Evolutionary conservation across 2,113 vertebrate species (phyloP), one percentile per base, ranked within the genome.

Genomic region (Heterotilapia buettikoferi): DNA sequence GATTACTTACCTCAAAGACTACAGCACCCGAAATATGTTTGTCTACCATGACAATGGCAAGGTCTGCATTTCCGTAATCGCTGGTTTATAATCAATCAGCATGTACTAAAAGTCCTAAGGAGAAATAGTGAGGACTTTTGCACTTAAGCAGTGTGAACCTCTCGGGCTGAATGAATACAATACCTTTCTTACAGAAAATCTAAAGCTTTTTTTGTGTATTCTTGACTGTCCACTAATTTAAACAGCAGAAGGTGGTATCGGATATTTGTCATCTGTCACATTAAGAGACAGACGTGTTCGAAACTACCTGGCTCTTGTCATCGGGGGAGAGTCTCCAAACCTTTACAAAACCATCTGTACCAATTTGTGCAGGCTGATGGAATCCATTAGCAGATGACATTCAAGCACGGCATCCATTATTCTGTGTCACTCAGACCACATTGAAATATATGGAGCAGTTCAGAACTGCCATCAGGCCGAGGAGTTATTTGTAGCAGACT

Each of bases 1-100:
- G 95, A 97, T 98, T 95, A 98, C 97, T 10, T 98, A 97, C 95
- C 96, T 98, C 80, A 98, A 97, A 94, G 97, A 98, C 90, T 97
- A 98, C 95, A 97, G 95, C 95, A 98, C 98, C 16, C 93, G 98
- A n/a, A 98, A 98, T 93, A 97, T 98, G 94, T 98, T 98, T 84
- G 89, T 98, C 66, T 98, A 97, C 91, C 97, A 98, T 2, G 97
- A 98, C 3, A 97, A 36, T 85, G 96, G 97, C 92, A 98, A 98
- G 97, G 98, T 98, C 88, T 11, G 86, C 9, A 5, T 47, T 12
- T 26, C 50, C 54, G 29, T 47, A 7, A 14, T 71, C 9, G 19
- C 80, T 73, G 76, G 54, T 31, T 53, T 33, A 19, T 14, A 31
- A 61, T 24, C 43, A 29, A 40, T 21, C 71, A 13, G 16, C 9